Evolutionary conservation across 2,113 vertebrate genomes (phyloP).

Genomic region (Siniperca knerii): DNA sequence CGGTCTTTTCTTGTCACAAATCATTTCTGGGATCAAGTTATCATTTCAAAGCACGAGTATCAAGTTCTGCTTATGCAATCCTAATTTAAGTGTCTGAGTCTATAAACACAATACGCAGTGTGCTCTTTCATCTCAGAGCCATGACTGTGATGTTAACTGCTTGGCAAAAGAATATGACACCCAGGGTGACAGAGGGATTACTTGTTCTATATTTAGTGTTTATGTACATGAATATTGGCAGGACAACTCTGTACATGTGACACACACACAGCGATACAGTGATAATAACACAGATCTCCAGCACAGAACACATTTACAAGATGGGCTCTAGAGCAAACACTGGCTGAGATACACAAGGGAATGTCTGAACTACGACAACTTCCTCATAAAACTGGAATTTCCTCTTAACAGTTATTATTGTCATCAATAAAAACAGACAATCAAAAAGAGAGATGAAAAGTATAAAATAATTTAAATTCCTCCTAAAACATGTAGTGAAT

Average conservation of each 20-base stretch:
- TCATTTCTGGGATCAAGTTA: conserved; percentile 37
- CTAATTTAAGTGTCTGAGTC: conserved; percentile 39
- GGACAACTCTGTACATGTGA: conserved; percentile 97
- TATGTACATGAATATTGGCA: conserved; percentile 90
- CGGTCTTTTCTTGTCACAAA: conserved; percentile 7
- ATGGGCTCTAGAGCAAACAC: conserved; percentile 87
- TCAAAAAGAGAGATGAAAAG: conserved; percentile 88
- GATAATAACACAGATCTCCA: conserved; percentile 90
- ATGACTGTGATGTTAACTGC: conserved; percentile 63
- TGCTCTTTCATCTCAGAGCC: conserved; percentile 51
- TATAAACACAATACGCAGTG: conserved; percentile 43
- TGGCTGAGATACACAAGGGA: conserved; percentile 85
- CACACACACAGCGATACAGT: conserved; percentile 85
- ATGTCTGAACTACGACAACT: conserved; percentile 85
- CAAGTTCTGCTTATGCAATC: conserved; percentile 20
- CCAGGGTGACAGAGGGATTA: conserved; percentile 83
- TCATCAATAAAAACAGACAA: conserved; percentile 89
- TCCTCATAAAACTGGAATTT: conserved; percentile 86
- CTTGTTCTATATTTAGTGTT: conserved; percentile 89
- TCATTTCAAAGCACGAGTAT: conserved; percentile 30
- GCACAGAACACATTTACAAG: conserved; percentile 93
- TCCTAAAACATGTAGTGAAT: conserved; percentile 78
- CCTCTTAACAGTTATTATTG: conserved; percentile 88
- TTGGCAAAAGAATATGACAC: conserved; percentile 83
- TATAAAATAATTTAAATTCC: conserved; percentile 99